These are phyloP conservation scores for Oscheius sp. DNA, from an alignment of 2,888 invertebrate species.

Conservation along the genomic window DNA sequence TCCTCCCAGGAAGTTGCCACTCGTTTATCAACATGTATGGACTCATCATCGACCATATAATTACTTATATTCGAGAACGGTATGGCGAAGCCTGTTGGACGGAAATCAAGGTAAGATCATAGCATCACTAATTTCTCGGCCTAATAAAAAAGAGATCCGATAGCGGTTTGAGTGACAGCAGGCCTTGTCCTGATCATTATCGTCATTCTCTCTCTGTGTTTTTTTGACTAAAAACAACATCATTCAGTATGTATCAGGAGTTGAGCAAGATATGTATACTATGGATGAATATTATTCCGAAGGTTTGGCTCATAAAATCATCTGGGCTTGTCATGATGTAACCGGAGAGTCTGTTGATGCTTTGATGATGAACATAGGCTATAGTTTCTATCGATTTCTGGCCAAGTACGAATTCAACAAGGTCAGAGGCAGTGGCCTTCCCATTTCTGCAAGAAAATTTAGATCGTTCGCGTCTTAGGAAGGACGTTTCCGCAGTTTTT, in stretches of 20 bases:
- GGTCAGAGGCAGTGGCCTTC: constrained; percentile 32
- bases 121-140: not conserved
- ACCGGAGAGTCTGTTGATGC: constrained; percentile 49
- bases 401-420: constrained; percentile 63
- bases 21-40: constrained; percentile 83
- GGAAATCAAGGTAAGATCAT: constrained; percentile 53
- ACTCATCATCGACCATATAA: constrained; percentile 88
- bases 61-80: constrained; percentile 88
- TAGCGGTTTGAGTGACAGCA: constrained; percentile 29
- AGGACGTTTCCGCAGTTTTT: constrained; percentile 68
- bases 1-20: constrained; percentile 13
- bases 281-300: constrained; percentile 57
- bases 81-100: constrained; percentile 91
- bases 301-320: constrained; percentile 55
- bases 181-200: constrained; percentile 26
- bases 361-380: constrained; percentile 48
- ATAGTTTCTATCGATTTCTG: constrained; percentile 56
- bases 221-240: not conserved
- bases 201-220: too few species aligned
- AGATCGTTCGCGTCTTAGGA: constrained; percentile 65
- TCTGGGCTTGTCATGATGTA: constrained; percentile 63
- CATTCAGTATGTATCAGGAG: constrained; percentile 56
- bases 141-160: constrained; percentile 29
- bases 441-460: constrained; percentile 18
- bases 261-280: constrained; percentile 47